A percentile compares a stretch with the other conserved stretches of the same genome.
Evolutionary conservation across 2,797 vertebrate genomes (phyloP).

Genomic region (Coendou prehensilis): DNA sequence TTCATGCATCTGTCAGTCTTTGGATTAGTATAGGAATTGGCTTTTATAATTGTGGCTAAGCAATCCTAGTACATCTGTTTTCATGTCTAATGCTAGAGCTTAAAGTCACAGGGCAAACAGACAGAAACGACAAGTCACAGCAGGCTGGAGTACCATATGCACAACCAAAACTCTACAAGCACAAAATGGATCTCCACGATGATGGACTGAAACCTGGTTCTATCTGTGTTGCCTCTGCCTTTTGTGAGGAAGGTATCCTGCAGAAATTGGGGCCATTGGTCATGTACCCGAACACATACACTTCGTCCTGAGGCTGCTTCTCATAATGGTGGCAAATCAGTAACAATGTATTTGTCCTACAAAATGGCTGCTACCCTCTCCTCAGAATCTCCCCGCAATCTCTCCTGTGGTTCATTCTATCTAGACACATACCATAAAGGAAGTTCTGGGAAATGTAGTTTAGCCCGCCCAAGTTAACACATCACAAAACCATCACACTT

Average conservation of each 20-base stretch:
- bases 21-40: not conserved
- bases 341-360: not conserved
- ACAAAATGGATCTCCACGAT: not conserved
- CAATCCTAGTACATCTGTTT: not conserved
- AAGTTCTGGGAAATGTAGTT: not conserved
- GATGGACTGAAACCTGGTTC: not conserved
- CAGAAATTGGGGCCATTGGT: not conserved
- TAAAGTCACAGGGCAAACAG: not conserved
- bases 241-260: not conserved
- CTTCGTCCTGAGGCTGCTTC: not conserved
- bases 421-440: not conserved
- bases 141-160: not conserved
- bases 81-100: not conserved
- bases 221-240: not conserved
- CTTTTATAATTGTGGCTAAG: not conserved
- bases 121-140: not conserved
- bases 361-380: not conserved
- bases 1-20: not conserved
- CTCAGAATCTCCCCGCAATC: not conserved
- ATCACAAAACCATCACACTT: not conserved
- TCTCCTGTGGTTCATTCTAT: not conserved
- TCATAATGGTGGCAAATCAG: not conserved
- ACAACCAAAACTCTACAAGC: not conserved
- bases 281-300: not conserved
- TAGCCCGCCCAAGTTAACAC: not conserved